Evolutionary conservation across 2,797 vertebrate genomes (phyloP), one percentile per base, ranked within the genome.

Genomic region (Pipistrellus kuhlii): DNA sequence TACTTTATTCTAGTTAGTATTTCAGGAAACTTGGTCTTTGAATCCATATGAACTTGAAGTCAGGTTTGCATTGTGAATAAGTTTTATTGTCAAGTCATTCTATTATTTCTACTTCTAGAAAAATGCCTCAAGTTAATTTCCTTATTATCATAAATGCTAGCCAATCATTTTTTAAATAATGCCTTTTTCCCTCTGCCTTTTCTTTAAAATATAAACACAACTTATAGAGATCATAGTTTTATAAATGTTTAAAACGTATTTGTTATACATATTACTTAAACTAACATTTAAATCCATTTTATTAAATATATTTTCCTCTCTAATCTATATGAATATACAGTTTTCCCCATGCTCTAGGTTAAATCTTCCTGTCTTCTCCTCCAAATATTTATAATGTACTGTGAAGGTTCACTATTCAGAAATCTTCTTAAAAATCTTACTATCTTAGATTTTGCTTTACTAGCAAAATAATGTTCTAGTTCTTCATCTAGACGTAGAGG

Each of bases 21-120:
- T 94, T 93, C 9, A n/a, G 13, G 1, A 86, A 51, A 93, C 35
- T 68, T 93, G 23, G 35, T 69, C 27, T 93, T 83, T 35, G n/a
- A 48, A 32, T 72, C 20, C 10, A 8, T 85, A 59, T 81, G 41
- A 66, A 81, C 3, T 41, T 88, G 46, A 87, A 87, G 64, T 77
- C 18, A 15, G 4, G 3, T 62, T 46, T 93, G 27, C 27, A 62
- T 71, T 85, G 59, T 30, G 38, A 48, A 53, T 53, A 57, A 46
- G 7, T 18, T 71, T 78, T 66, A 53, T 46, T 41, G 12, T 27
- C 57, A 25, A 78, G 17, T 78, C 77, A 91, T 55, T 68, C 11
- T 82, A 32, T 44, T 75, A 72, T 32, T 80, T 93, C 32, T 59
- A 13, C 55, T 76, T 81, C 11, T 2, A 66, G 46, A 59, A 18